Evolutionary conservation across 2,113 vertebrate species (phyloP), one percentile per base, ranked within the genome.

Genomic region (Isichthys henryi): DNA sequence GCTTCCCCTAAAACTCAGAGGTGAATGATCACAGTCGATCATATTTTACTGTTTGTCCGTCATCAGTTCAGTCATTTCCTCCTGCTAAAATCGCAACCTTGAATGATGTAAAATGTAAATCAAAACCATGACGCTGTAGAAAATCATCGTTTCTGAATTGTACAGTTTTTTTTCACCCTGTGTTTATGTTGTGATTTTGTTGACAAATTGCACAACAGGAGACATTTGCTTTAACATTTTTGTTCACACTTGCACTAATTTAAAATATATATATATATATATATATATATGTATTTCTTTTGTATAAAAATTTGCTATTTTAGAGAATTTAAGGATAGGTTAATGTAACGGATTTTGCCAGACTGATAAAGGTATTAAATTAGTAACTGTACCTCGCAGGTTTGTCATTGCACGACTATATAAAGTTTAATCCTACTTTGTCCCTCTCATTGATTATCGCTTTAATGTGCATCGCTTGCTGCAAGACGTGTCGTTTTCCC

Each of bases 161-260:
- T 80, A 80, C 74, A 80, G 74, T 43, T 35, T 35, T 70, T 31
- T 70, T 62, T 17, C 70, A 77, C 70, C 13, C 15, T 1, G 31
- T 39, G 15, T 80, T 80, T 80, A 9, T 27, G 31, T 80, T 43
- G 3, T 80, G 19, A 39, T 43, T 80, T 80, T 43, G 35, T 19
- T 19, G 35, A 80, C 74, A 19, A 43, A 43, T 80, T 56, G 86
- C 9, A 11, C 27, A 87, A 39, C 4, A 19, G 50, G 9, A 31
- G 52, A 43, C 7, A 21, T 52, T 50, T 8, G 23, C 49, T 86
- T 52, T 86, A 86, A 52, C 49, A 48, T 27, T 85, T 46, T 85
- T 85, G 45, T 86, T 86, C 85, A 86, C 39, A 86, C 23, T 86
- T 86, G n/a, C 49, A 86, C n/a, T 86, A 53, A 70, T 13, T 70